phyloP scores from a whole-genome alignment of 2,888 invertebrate genomes.

The Bombyx huttoni region DNA sequence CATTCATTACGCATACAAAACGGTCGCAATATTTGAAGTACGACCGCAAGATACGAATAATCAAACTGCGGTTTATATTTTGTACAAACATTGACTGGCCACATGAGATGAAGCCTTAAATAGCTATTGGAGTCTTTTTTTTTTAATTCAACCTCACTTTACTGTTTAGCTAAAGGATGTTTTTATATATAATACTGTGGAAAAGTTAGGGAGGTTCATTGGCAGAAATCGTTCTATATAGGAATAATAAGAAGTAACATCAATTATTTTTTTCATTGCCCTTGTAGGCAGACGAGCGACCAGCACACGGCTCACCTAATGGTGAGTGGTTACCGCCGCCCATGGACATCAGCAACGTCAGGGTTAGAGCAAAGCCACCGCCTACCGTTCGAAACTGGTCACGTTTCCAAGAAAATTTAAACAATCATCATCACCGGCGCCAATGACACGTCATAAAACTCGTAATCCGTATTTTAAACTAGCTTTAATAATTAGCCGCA shows the following conservation, averaged over 20 bases:
- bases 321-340: no score
- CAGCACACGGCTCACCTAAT: no score
- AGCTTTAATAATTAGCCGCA: conserved; percentile 21
- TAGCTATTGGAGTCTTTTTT: neutral
- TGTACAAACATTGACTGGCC: neutral
- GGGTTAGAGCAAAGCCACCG: no score
- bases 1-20: neutral
- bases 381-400: neutral
- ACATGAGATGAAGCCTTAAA: neutral
- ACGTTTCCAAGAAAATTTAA: neutral
- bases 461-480: conserved; percentile 26
- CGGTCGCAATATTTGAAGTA: conserved; percentile 1
- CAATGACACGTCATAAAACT: conserved; percentile 38
- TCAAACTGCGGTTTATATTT: neutral
- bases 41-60: conserved; percentile 9
- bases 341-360: no score
- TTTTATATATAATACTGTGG: neutral
- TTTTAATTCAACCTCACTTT: neutral
- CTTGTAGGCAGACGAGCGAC: no score
- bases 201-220: no score
- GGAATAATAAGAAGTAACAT: no score
- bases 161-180: neutral
- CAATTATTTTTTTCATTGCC: no score
- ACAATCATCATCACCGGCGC: conserved; percentile 23
- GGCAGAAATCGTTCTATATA: no score